phyloP scores from a whole-genome alignment of 2,113 vertebrate species.

The Channa maculata region DNA sequence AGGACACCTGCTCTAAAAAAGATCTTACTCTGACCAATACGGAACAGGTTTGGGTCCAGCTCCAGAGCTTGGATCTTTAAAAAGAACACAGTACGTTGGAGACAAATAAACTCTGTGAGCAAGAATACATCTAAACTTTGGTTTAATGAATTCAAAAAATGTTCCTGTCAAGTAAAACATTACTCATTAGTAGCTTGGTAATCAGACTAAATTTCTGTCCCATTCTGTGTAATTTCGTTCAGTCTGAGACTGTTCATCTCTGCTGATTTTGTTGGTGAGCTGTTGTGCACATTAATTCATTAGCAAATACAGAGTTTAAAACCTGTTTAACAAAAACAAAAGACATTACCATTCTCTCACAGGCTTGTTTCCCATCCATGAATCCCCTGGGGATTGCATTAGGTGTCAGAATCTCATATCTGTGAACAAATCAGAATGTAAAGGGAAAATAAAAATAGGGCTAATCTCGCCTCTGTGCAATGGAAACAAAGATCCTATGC shows the following conservation, averaged over 20 bases:
- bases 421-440: conserved; percentile 64
- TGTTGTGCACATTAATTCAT: not conserved
- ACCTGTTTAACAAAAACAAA: not conserved
- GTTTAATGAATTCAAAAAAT: not conserved
- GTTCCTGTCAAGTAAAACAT: not conserved
- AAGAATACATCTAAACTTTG: too few relatives aligned
- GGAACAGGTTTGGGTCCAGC: conserved; percentile 95
- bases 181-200: too few relatives aligned
- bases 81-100: not conserved
- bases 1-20: conserved; percentile 97
- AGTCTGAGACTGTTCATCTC: too few relatives aligned
- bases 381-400: conserved; percentile 98
- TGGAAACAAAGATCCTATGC: not conserved
- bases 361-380: conserved; percentile 99
- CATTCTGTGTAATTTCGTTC: too few relatives aligned
- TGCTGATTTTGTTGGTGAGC: too few relatives aligned
- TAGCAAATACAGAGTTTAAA: too few relatives aligned
- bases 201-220: too few relatives aligned
- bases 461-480: not conserved
- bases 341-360: conserved; percentile 92
- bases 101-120: not conserved
- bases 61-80: conserved; percentile 93
- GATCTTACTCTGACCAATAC: conserved; percentile 99
- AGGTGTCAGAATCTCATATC: conserved; percentile 98
- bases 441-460: not conserved